Evolutionary conservation across 2,113 vertebrate species (phyloP), one percentile per base, ranked within the genome.

Genomic region (Caretta caretta): DNA sequence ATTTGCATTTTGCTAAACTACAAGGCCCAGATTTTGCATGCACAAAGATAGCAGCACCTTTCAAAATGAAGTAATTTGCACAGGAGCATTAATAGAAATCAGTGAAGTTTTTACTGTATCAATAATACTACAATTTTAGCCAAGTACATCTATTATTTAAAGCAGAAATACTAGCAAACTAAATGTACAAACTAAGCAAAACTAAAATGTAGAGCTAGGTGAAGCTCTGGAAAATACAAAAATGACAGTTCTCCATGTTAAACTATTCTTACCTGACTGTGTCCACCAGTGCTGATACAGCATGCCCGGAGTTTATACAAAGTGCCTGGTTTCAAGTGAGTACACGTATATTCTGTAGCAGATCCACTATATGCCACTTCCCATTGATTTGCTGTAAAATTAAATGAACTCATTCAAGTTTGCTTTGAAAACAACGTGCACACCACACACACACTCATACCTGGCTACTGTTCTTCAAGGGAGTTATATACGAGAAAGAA

Each of bases 211-310:
- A 88, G 0, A 9, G 29, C 42, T 46, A 29, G 42, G 57, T 12
- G 50, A 88, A 81, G 53, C 25, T 84, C 76, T 90, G 72, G 75
- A 93, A 82, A 11, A 56, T 27, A 22, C 11, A 0, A 17, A 48
- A 24, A 81, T 24, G 8, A 2, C 0, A 82, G 42, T n/a, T 24
- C 3, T 90, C 56, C 5, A 0, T 50, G 25, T 42, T 22, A 79
- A 92, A 1, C 5, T 50, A 25, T 1, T 94, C 98, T 49, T 89
- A 99, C 99, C 98, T 99, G 99, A 96, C 99, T 99, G 98, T 99
- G 99, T 57, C 99, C 99, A 6, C 99, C 99, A 49, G 99, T 99
- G 97, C 99, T 99, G 98, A 99, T 99, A 97, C 99, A 99, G 98
- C 99, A 99, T 35, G 99, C 98, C 56, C 99, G 99, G 89, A 99